Base-by-base conservation (phyloP, 2,888 invertebrate species). In the Dryobota labecula region DNA sequence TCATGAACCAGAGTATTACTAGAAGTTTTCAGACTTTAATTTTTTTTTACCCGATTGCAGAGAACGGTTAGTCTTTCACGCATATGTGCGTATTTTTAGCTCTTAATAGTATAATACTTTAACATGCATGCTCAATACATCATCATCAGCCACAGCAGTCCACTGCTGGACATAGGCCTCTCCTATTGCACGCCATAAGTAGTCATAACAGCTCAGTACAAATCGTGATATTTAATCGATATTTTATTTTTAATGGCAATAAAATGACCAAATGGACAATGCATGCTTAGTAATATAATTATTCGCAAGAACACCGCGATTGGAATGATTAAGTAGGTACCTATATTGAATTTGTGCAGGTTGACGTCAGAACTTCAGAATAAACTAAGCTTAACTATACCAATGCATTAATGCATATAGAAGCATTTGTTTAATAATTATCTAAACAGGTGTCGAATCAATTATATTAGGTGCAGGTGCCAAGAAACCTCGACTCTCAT, bases 271-370 rank as follows among this genome's bases (percentile, higher is more conserved):
- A 45, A 38, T 45, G 43, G 43, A 51, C 24, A 15, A 62, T 27
- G 30, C 58, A 41, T n/a, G 24, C 4, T 51, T 18, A 24, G 38
- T 57, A 54, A 33, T n/a, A n/a, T n/a, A n/a, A n/a, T n/a, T 56
- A 72, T 82, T 82, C 67, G 30, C 57, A 45, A 20, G 49, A 33
- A n/a, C 51, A 64, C 43, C 45, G 62, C 49, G 53, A 78, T 69
- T 75, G 66, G 45, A 73, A 73, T 69, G 63, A 73, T 67, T 45
- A n/a, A n/a, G n/a, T n/a, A n/a, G n/a, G n/a, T n/a, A n/a, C n/a
- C n/a, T n/a, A 58, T 51, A 51, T 57, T 70, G 56, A n/a, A 70
- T 65, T 71, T 53, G 63, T 70, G 54, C 18, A 41, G 24, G 20
- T 57, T 65, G 71, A 65, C 67, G 71, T 68, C 20, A 61, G 20